Base-by-base conservation (phyloP, 2,113 vertebrate species). In the Limnothrissa miodon region DNA sequence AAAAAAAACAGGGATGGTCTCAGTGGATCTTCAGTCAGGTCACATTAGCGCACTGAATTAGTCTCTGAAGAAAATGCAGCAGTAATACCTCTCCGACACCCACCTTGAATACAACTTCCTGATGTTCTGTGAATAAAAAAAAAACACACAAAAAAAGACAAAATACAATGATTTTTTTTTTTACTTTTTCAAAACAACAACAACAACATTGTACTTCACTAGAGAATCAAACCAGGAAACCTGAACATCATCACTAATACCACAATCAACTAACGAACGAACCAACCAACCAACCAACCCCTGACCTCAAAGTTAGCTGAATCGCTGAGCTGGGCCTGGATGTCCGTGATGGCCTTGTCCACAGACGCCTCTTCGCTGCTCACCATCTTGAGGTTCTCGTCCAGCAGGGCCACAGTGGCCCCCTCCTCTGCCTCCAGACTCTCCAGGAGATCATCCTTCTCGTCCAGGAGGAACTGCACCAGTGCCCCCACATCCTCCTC, bases 381-480 rank as follows among this genome's bases (percentile, higher is more conserved):
- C 44, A 93, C 92, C 0, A 44, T 83, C 70, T 92, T 92, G 39
- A 95, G 36, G 87, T 95, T 95, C 59, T 94, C 92, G 0, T 95
- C 93, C 8, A 95, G 87, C 17, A 92, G 78, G 0, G 89, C 87
- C 86, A 93, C 78, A 1, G 90, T 89, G 13, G 90, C 90, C 62
- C 87, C 90, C 70, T 93, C 93, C 83, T 95, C 94, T 0, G 90
- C 88, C 0, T 95, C 94, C 87, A 95, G 88, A 81, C 87, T 91
- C 45, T 93, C 94, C 11, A 95, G 90, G 46, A 95, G 86, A 0
- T 92, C 90, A 86, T 95, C 94, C 56, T 93, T 92, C 88, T 95
- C 93, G 23, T 95, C 93, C 15, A 95, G 86, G 85, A 95, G 59
- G 86, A 95, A 95, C 85, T 95, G 94, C 51, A 95, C 94, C 88